A percentile compares a stretch with the other conserved stretches of the same genome.
Conservation (phyloP, 2,888 invertebrate genomes). For the Ephialtes manifestator region DNA sequence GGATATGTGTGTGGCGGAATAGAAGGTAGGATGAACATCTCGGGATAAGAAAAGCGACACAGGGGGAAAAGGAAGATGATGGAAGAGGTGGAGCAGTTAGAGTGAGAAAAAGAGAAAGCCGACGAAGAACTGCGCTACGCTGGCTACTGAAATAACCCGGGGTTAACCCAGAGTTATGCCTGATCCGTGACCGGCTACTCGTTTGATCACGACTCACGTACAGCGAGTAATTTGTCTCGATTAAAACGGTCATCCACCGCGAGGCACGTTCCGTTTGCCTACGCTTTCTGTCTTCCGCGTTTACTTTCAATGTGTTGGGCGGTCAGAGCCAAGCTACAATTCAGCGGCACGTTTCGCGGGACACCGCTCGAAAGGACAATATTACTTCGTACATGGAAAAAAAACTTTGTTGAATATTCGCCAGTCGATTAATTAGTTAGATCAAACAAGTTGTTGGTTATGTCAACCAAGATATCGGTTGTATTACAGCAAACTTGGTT, state of each 20-base stretch:
- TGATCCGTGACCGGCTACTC: constrained; percentile 71
- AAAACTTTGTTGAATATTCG: no score
- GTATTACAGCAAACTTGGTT: no score
- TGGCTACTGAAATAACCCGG: constrained; percentile 19
- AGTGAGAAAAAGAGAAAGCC: constrained; percentile 25
- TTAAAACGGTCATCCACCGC: constrained; percentile 73
- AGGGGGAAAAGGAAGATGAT: constrained; percentile 11
- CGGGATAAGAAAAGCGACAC: constrained; percentile 34
- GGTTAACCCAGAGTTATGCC: constrained; percentile 69
- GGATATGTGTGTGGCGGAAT: constrained; percentile 6
- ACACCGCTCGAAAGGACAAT: background rate
- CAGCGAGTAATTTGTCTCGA: constrained; percentile 78
- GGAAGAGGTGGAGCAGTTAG: constrained; percentile 3
- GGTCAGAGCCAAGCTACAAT: background rate
- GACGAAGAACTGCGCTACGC: constrained; percentile 9
- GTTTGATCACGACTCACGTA: constrained; percentile 78
- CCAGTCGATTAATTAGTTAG: no score
- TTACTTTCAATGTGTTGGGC: constrained; percentile 1
- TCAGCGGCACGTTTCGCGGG: background rate
- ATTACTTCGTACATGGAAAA: background rate
- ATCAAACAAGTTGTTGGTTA: no score
- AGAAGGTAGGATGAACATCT: constrained; percentile 20
- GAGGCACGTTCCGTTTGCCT: constrained; percentile 28
- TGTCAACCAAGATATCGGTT: no score
- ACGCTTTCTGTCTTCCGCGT: constrained; percentile 28